phyloP scores from a whole-genome alignment of 2,797 vertebrate genomes.

The Spea hammondii region DNA sequence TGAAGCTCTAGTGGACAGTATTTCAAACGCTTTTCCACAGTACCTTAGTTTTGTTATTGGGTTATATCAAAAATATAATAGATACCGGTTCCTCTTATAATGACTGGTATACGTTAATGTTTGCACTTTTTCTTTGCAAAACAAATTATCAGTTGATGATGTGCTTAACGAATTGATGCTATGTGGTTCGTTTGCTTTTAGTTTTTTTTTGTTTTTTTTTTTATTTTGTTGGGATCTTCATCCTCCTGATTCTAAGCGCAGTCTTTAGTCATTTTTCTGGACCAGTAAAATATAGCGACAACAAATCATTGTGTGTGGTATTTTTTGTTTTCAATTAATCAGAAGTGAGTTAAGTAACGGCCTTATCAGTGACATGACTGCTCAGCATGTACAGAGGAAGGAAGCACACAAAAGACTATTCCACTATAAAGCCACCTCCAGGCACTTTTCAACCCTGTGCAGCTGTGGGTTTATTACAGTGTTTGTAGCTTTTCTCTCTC shows the following conservation, averaged over 20 bases:
- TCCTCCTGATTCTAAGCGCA: background rate
- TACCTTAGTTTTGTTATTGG: no score
- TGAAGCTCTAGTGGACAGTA: no score
- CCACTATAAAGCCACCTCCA: constrained; percentile 53
- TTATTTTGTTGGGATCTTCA: background rate
- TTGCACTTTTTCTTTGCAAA: no score
- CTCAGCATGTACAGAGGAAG: constrained; percentile 53
- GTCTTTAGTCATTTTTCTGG: background rate
- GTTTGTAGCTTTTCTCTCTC: constrained; percentile 58
- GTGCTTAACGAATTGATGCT: no score
- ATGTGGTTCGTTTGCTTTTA: no score
- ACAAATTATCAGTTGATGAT: no score
- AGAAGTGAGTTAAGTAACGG: constrained; percentile 50
- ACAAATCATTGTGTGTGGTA: constrained; percentile 48
- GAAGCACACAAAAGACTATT: constrained; percentile 48
- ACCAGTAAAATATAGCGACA: background rate
- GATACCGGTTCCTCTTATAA: no score
- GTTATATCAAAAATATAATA: no score
- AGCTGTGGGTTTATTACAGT: constrained; percentile 56
- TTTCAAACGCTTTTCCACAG: no score
- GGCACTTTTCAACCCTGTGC: constrained; percentile 47
- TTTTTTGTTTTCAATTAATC: constrained; percentile 52
- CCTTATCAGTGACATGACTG: constrained; percentile 54
- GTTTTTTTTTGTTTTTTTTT: no score
- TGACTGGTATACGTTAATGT: no score